Base-by-base conservation (phyloP, 2,113 vertebrate genomes). In the Progne subis region DNA sequence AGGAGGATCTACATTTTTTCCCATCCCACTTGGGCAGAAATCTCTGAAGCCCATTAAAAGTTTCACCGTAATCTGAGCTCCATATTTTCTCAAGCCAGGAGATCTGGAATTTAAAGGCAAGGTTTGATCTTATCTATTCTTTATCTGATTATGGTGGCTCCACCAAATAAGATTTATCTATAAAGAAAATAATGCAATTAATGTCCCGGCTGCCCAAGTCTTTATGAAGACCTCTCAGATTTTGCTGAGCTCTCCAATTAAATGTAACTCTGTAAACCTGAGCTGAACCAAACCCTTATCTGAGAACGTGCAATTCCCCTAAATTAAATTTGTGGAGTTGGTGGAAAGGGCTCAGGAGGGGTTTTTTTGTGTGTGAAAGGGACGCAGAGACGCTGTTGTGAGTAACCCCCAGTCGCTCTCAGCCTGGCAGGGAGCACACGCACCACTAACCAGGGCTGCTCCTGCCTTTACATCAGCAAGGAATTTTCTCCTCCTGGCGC, bases 101-200 rank as follows among this genome's bases (percentile, higher is more conserved):
- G 84, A 94, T 97, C 98, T 98, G 98, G 98, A 90, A 79, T 96
- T 63, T 92, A 98, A 98, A 98, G 97, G 93, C 96, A 92, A 96
- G 97, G 97, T 98, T 97, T 98, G 98, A 98, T 98, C 97, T 98
- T 98, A 98, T 98, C 98, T 96, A 50, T 86, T 96, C 95, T 89
- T 98, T 97, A 98, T 98, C 98, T 96, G 97, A 98, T 96, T 94
- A 97, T 97, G 94, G 95, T 92, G 97, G 96, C 97, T 98, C 98
- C 98, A 82, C 95, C 97, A 96, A 92, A 96, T 95, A 96, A 96
- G 95, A 97, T 98, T 98, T 97, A 97, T 97, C 97, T 97, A 94
- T 90, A 97, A 97, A 95, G 95, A 96, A 97, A 98, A 97, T 96
- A 97, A 98, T 79, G 89, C 89, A 49, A 95, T 95, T 96, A 96